phyloP scores from a whole-genome alignment of 2,113 vertebrate genomes.

The Philantomba maxwellii region DNA sequence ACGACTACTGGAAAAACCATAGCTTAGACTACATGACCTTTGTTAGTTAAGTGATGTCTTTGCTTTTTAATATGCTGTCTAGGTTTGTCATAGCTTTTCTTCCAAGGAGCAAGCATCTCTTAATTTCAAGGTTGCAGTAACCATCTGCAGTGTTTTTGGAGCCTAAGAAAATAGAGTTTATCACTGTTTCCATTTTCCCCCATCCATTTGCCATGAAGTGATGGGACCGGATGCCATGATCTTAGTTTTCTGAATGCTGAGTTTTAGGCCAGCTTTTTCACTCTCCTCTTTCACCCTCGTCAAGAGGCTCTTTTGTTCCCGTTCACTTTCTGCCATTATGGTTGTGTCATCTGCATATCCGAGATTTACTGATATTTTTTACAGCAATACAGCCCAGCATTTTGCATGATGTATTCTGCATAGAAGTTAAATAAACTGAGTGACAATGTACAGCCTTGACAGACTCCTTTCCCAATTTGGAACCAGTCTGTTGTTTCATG shows the following conservation, averaged over 20 bases:
- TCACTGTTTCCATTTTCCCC: neutral
- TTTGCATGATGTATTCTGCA: neutral
- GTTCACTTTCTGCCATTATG: neutral
- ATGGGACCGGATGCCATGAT: neutral
- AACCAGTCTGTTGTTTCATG: neutral
- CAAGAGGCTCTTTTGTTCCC: neutral
- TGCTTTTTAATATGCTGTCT: neutral
- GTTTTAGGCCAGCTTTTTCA: neutral
- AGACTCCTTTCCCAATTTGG: neutral
- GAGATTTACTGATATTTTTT: neutral
- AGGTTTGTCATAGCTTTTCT: neutral
- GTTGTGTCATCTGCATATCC: neutral
- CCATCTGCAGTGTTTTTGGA: neutral
- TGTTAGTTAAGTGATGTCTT: neutral
- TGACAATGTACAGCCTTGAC: neutral
- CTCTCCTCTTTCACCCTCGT: neutral
- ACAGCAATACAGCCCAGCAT: neutral
- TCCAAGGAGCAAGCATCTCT: neutral
- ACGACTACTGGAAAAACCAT: neutral
- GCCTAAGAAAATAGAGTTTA: neutral
- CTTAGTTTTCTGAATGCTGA: neutral
- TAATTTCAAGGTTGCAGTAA: neutral
- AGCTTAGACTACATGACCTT: neutral
- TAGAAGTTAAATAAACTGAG: neutral
- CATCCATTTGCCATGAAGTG: neutral